Base-by-base conservation (phyloP, 2,888 invertebrate species). In the Drosophila kokeensis region DNA sequence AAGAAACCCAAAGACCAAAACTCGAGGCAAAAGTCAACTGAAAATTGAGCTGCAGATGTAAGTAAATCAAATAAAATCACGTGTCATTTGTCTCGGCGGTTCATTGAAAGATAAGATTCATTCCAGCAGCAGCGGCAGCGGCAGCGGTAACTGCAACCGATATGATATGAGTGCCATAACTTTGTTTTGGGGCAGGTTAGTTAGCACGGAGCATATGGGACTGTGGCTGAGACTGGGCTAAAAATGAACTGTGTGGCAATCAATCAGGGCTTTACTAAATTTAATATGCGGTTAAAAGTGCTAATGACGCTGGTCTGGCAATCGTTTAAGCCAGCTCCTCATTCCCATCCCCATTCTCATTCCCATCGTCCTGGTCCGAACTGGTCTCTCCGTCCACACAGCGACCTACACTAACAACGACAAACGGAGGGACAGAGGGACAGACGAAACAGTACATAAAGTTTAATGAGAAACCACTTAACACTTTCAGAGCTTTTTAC, bases 381-480 rank as follows among this genome's bases (percentile, higher is more conserved):
- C 45, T 32, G 42, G 60, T 53, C 59, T 66, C 67, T 52, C 40
- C 76, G 73, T 81, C 73, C 79, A 62, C 79, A 65, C 73, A 76
- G 45, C 68, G 57, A 69, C 60, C 63, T 30, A 50, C 66, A 74
- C 34, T 42, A 71, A 58, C 64, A 57, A 15, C 21, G 49, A 67
- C 62, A 7, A 58, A 45, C 58, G 29, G 50, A 40, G 34, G 42
- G 61, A 52, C 40, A 61, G 64, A 60, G 70, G 54, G 80, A 68
- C 78, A 64, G 74, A 74, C 77, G 69, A 53, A 67, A 71, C 81
- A 91, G 87, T 90, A 89, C 87, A 92, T 91, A 90, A 90, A 91
- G 83, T 90, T 89, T 91, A 91, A 91, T 91, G 91, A 88, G 87
- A 77, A 82, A 82, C 81, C 91, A 91, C 90, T 92, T 92, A 90